These are phyloP conservation scores for Craterocephalus amniculus DNA, from an alignment of 2,797 vertebrate genomes.

Conservation along the genomic window DNA sequence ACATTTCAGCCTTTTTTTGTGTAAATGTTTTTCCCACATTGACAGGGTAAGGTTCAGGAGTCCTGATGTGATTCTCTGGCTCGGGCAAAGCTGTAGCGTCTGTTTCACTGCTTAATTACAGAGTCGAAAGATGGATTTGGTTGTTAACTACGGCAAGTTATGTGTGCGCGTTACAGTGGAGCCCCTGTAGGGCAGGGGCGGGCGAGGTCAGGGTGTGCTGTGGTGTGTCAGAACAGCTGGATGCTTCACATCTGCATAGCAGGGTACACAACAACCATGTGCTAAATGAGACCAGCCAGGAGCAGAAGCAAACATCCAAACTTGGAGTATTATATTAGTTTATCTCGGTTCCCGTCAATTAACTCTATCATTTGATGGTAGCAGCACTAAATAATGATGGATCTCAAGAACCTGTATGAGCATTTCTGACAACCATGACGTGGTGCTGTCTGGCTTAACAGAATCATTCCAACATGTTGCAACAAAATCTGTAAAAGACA, in stretches of 20 bases:
- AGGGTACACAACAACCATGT: constrained; percentile 54
- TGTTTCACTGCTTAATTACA: constrained; percentile 72
- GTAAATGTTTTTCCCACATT: neutral
- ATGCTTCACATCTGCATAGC: constrained; percentile 70
- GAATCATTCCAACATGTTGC: constrained; percentile 16
- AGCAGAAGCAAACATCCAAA: constrained; percentile 16
- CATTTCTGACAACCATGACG: too few relatives aligned
- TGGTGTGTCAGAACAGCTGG: constrained; percentile 64
- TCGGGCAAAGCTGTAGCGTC: constrained; percentile 34
- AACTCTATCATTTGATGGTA: neutral
- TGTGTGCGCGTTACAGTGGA: constrained; percentile 28
- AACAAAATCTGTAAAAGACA: neutral
- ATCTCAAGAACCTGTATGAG: too few relatives aligned
- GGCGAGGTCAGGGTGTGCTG: constrained; percentile 64
- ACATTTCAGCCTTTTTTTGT: neutral
- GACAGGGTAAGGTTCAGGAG: constrained; percentile 38
- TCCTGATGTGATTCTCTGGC: constrained; percentile 43
- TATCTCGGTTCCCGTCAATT: constrained; percentile 25
- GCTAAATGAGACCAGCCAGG: constrained; percentile 48
- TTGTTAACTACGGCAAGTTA: constrained; percentile 59
- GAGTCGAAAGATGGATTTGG: constrained; percentile 46
- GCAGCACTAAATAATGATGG: too few relatives aligned
- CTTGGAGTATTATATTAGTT: constrained; percentile 3
- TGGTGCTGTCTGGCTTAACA: too few relatives aligned
- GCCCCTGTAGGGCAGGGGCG: constrained; percentile 58